Conservation (phyloP, 2,797 vertebrate genomes). For the Pangasius djambal region DNA sequence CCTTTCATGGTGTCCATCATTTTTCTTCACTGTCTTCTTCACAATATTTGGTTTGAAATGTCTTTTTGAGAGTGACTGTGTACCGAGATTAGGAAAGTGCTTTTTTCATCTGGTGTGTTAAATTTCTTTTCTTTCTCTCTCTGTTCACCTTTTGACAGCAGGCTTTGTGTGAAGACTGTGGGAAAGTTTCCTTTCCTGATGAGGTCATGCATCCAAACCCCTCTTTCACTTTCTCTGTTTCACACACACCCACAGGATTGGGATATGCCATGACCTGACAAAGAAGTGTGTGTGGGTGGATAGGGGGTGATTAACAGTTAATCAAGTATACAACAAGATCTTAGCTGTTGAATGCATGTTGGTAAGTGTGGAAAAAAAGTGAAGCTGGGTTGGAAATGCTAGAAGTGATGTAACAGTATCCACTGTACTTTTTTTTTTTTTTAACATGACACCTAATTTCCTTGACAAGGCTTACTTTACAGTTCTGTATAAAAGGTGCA, state of each 20-base stretch:
- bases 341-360: conserved; percentile 30
- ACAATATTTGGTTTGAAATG: conserved; percentile 49
- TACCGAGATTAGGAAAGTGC: conserved; percentile 48
- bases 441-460: neutral
- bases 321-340: conserved; percentile 38
- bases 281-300: conserved; percentile 44
- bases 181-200: conserved; percentile 81
- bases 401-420: conserved; percentile 18
- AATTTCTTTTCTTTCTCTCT: conserved; percentile 77
- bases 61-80: conserved; percentile 44
- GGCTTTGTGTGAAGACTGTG: conserved; percentile 82
- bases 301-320: conserved; percentile 42
- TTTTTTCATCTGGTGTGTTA: conserved; percentile 72
- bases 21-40: conserved; percentile 21
- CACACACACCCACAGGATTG: conserved; percentile 52
- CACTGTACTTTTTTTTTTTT: neutral
- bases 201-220: conserved; percentile 75
- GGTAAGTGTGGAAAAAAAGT: neutral
- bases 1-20: conserved; percentile 28
- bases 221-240: conserved; percentile 53
- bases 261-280: conserved; percentile 46
- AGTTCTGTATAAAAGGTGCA: neutral
- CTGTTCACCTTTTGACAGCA: conserved; percentile 79
- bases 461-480: conserved; percentile 1
- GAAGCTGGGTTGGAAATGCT: neutral